A percentile compares a stretch with the other conserved stretches of the same genome.
phyloP scores from a whole-genome alignment of 1,140 invertebrate genomes.

The Eupristina koningsbergeri region DNA sequence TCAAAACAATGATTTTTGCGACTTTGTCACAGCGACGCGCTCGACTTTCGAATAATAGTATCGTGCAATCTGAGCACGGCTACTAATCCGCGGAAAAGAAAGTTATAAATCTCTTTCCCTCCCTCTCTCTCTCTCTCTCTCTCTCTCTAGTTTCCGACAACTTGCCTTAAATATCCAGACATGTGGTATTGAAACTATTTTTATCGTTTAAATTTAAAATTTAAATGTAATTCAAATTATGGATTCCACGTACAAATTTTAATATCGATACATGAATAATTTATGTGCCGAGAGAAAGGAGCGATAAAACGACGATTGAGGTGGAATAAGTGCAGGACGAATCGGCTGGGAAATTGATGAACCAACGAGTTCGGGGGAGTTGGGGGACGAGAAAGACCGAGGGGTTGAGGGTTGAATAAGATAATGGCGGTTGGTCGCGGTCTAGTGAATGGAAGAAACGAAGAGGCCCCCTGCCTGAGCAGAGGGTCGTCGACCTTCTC shows the following conservation, averaged over 20 bases:
- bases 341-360: background rate
- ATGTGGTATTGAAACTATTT: too few relatives aligned
- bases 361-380: background rate
- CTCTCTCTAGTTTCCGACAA: too few relatives aligned
- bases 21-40: too few relatives aligned
- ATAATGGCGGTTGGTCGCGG: background rate
- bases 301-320: too few relatives aligned
- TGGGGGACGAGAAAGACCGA: background rate
- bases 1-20: too few relatives aligned
- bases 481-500: slow-evolving; percentile 8
- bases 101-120: too few relatives aligned
- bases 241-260: background rate
- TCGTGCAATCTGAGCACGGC: too few relatives aligned
- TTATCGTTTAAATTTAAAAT: background rate
- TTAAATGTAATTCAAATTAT: background rate
- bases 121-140: too few relatives aligned
- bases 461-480: background rate
- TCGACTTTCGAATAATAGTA: too few relatives aligned
- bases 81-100: too few relatives aligned
- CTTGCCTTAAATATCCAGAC: too few relatives aligned
- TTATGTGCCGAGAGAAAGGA: background rate
- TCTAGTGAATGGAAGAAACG: slow-evolving; percentile 4
- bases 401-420: background rate
- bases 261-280: background rate
- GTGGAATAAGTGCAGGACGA: too few relatives aligned